Base-by-base conservation (phyloP, 2,888 invertebrate species). In the Napeogenes inachia region DNA sequence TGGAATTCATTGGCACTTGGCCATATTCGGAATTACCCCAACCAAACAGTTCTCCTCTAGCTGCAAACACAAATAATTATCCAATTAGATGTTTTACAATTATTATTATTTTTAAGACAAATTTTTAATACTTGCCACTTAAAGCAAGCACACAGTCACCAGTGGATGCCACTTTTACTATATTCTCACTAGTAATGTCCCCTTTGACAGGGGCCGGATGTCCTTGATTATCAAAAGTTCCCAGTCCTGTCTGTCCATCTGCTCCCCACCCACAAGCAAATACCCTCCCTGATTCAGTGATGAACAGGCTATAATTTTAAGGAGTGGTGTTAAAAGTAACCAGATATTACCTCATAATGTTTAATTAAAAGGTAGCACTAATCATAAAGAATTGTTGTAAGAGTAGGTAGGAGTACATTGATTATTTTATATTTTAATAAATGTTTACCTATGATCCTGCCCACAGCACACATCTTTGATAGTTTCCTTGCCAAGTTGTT, bases 21-120 rank as follows among this genome's bases (percentile, higher is more conserved):
- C 94, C 94, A 76, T 98, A 98, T 85, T 99, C 99, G 0, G 96
- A 95, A 82, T 98, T 99, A 6, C 99, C 99, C 98, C 99, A 99
- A 0, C 98, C 99, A 85, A 98, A 99, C 2, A 98, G 92, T 74
- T 98, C 96, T 4, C 98, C 98, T 73, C 94, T 93, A 68, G 97
- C 96, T 95, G 75, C 5, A 12, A 42, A 42, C 42, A 35, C 4
- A 42, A 42, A 10, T 10, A 10, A 42, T 42, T 42, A 42, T 42
- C 10, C 5, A 42, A 42, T 10, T 42, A 10, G 10, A 42, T 42
- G 10, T 42, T 42, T 42, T 10, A 10, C 42, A 10, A 6, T 10
- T 42, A 8, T 42, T 6, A 42, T 42, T 10, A 42, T 42, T 5
- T 35, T 35, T 35, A 35, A 35, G 35, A 5, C 6, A 5, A 42